Base-by-base conservation (phyloP, 2,888 invertebrate genomes). In the Anticlea derivata region DNA sequence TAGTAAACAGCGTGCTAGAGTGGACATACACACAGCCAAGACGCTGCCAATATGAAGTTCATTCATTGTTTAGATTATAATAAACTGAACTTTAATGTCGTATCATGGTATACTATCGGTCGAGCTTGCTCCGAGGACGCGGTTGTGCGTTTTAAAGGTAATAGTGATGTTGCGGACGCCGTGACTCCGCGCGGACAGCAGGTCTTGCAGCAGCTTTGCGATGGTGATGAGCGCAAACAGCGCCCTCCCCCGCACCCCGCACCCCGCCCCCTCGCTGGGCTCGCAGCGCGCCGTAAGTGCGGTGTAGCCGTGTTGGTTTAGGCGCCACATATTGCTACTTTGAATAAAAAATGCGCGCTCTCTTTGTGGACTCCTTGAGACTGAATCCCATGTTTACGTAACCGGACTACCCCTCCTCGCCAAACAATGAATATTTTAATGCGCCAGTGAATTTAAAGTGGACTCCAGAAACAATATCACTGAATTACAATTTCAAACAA, bases 311-410 rank as follows among this genome's bases (percentile, higher is more conserved):
- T 85, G 83, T 86, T 86, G 79, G 79, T 80, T 83, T 81, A 86
- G 86, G 86, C 78, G 70, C 80, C 72, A 63, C 71, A 73, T 83
- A 84, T 84, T 82, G 86, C 85, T 78, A 80, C 83, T 86, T 83
- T 82, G 78, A 84, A 86, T 86, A 84, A 80, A 73, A 80, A 63
- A 82, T 81, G 75, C 68, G 68, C 51, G 58, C 55, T 55, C 67
- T 71, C 73, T 77, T 77, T 78, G 76, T 70, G 55, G 55, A 55
- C 61, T 63, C 58, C 63, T 72, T 65, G 63, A 65, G 69, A 66
- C 62, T 50, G 67, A 61, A 66, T 65, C 58, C 65, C 54, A 64
- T 71, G 67, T 71, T 70, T 73, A 66, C 61, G 64, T 60, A 70
- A 65, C 60, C 65, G 63, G 58, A 54, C 54, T 40, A 48, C 44